Evolutionary conservation across 2,113 vertebrate genomes (phyloP), one percentile per base, ranked within the genome.

Genomic region (Mustela lutreola): DNA sequence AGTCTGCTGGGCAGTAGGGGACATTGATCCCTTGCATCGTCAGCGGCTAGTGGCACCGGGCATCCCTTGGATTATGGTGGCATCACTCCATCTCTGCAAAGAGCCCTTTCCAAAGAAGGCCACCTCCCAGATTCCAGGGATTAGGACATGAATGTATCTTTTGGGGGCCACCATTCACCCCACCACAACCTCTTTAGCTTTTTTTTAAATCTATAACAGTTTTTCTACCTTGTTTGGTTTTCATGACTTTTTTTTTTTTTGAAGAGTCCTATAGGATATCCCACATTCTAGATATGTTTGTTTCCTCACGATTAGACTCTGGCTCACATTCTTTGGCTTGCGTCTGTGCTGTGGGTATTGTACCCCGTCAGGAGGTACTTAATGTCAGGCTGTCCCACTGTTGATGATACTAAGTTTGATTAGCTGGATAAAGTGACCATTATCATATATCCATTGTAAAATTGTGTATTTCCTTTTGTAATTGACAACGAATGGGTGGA

Each of bases 31-130:
- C 42, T 28, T 33, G 24, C 16, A 31, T 19, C 4, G 5, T 7
- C 22, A 60, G 88, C 1, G 45, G 9, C 87, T 5, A 0, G 31
- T 7, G n/a, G 58, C 18, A 3, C 14, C 1, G 0, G 42, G 11
- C 0, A 0, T 45, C 19, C 28, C 36, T 89, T 26, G 33, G 28
- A 16, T 70, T 2, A 4, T 14, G 31, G 53, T 79, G 28, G 6
- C 18, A 22, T 60, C 18, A 1, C 39, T 71, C 36, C 76, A 73
- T 31, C 53, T 53, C 62, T 45, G 71, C 80, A 50, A 36, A 90
- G 62, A n/a, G 5, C 62, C 50, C 42, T 63, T 24, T 56, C 53
- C 91, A 33, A 36, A 42, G 7, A n/a, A 53, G 8, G 28, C n/a
- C 81, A 31, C 9, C 4, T 85, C 86, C 18, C 45, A n/a, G 71